Conservation (phyloP, 1,140 invertebrate species). For the Drosophila kepulauana region DNA sequence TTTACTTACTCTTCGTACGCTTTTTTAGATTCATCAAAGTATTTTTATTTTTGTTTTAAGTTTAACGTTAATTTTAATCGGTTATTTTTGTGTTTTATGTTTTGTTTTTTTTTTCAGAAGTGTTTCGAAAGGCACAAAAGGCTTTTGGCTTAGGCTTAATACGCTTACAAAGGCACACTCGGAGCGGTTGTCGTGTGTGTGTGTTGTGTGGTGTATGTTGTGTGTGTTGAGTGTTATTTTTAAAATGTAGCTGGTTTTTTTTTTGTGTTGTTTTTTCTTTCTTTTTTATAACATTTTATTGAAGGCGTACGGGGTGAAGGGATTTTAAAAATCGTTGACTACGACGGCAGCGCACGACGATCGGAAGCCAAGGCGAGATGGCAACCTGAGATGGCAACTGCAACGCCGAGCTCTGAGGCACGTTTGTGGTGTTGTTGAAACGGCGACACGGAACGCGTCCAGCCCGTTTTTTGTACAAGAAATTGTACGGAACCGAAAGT, state of each 20-base stretch:
- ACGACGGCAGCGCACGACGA: conserved; percentile 65
- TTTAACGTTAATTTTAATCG: conserved; percentile 31
- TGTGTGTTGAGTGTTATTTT: conserved; percentile 36
- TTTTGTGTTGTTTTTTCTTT: conserved; percentile 1
- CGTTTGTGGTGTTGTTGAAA: conserved; percentile 82
- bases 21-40: conserved; percentile 48
- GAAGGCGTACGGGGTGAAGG: conserved; percentile 67
- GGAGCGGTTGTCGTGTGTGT: conserved; percentile 37
- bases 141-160: conserved; percentile 61
- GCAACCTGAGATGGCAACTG: conserved; percentile 44
- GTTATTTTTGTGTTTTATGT: conserved; percentile 23
- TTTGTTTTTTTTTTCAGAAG: conserved; percentile 17
- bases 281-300: conserved; percentile 40
- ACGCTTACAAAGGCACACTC: conserved; percentile 72
- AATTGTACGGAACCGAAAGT: conserved; percentile 78
- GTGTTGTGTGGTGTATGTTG: conserved; percentile 37
- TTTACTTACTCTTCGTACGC: conserved; percentile 70
- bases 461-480: conserved; percentile 74
- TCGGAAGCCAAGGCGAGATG: conserved; percentile 22
- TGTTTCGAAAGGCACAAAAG: conserved; percentile 61
- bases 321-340: conserved; percentile 83
- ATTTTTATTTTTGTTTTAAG: conserved; percentile 37
- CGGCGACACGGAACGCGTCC: conserved; percentile 56
- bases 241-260: conserved; percentile 27
- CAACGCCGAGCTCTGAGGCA: conserved; percentile 79